phyloP scores from a whole-genome alignment of 2,113 vertebrate species.

The Oostethus manadensis region DNA sequence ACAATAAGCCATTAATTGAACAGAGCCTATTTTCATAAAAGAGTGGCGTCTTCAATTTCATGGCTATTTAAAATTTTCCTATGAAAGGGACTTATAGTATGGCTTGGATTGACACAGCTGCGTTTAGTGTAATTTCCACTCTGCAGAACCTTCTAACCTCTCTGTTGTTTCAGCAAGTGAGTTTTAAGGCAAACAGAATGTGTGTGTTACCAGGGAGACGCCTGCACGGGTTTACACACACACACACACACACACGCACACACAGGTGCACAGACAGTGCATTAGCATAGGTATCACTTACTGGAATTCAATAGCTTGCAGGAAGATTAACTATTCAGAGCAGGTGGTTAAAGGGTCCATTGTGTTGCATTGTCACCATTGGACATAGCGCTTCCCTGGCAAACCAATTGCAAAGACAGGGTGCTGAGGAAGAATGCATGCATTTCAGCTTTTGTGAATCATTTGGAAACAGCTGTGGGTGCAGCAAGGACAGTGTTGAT shows the following conservation, averaged over 20 bases:
- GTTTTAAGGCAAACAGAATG: slow-evolving; percentile 45
- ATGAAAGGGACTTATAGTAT: slow-evolving; percentile 18
- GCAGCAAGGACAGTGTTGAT: slow-evolving; percentile 18
- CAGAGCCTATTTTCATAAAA: slow-evolving; percentile 33
- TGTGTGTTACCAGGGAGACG: slow-evolving; percentile 42
- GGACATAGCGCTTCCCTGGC: slow-evolving; percentile 58
- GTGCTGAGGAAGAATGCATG: slow-evolving; percentile 61
- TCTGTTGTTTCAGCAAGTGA: slow-evolving; percentile 37
- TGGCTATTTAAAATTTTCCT: slow-evolving; percentile 15
- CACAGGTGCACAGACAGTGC: slow-evolving; percentile 30
- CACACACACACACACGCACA: slow-evolving; percentile 29
- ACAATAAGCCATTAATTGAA: slow-evolving; percentile 59
- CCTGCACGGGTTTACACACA: slow-evolving; percentile 26
- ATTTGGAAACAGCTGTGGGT: slow-evolving; percentile 32
- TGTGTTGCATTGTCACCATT: slow-evolving; percentile 66
- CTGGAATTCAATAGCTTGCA: slow-evolving; percentile 75
- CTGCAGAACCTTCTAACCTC: slow-evolving; percentile 50
- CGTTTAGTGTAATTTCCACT: slow-evolving; percentile 25
- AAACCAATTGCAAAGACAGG: slow-evolving; percentile 66
- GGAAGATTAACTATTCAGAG: slow-evolving; percentile 74
- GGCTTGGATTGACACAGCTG: slow-evolving; percentile 23
- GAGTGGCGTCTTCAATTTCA: slow-evolving; percentile 51
- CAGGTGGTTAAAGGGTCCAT: slow-evolving; percentile 75
- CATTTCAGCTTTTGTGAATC: slow-evolving; percentile 51
- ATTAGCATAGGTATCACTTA: slow-evolving; percentile 71